These are phyloP conservation scores for Drosophila ezoana DNA, from an alignment of 2,888 invertebrate species.

Conservation along the genomic window DNA sequence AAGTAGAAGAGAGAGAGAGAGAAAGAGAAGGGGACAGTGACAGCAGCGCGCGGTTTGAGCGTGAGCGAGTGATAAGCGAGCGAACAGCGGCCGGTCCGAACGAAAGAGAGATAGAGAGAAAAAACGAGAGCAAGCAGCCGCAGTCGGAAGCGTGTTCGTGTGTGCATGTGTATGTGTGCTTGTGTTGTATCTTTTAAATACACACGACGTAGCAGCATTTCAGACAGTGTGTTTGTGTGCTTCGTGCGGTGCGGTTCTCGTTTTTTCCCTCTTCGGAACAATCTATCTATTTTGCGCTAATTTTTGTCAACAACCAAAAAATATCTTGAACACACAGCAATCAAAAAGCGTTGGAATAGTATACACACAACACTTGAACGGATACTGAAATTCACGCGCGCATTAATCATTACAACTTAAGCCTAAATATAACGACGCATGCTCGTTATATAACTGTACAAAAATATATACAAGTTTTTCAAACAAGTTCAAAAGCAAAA, in stretches of 20 bases:
- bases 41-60: slow-evolving; percentile 38
- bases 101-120: slow-evolving; percentile 26
- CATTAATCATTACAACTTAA: slow-evolving; percentile 60
- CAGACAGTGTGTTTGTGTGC: slow-evolving; percentile 82
- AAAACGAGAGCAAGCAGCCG: slow-evolving; percentile 44
- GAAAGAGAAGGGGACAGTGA: slow-evolving; percentile 25
- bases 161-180: slow-evolving; percentile 26
- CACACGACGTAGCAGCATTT: slow-evolving; percentile 71
- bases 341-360: slow-evolving; percentile 52
- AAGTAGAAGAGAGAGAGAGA: slow-evolving; percentile 17
- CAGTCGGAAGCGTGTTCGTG: slow-evolving; percentile 7
- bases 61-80: slow-evolving; percentile 55
- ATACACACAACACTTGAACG: slow-evolving; percentile 44
- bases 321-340: slow-evolving; percentile 69
- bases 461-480: slow-evolving; percentile 22
- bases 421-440: slow-evolving; percentile 58
- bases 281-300: slow-evolving; percentile 73
- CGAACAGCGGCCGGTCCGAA: slow-evolving; percentile 35
- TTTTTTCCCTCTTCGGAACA: slow-evolving; percentile 61
- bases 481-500: slow-evolving; percentile 56
- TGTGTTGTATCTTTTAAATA: slow-evolving; percentile 75
- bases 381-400: slow-evolving; percentile 53
- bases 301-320: slow-evolving; percentile 75
- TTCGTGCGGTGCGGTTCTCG: slow-evolving; percentile 82
- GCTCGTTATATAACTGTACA: slow-evolving; percentile 77